phyloP scores from a whole-genome alignment of 2,888 invertebrate species.

The Dorcus parallelipipedus region DNA sequence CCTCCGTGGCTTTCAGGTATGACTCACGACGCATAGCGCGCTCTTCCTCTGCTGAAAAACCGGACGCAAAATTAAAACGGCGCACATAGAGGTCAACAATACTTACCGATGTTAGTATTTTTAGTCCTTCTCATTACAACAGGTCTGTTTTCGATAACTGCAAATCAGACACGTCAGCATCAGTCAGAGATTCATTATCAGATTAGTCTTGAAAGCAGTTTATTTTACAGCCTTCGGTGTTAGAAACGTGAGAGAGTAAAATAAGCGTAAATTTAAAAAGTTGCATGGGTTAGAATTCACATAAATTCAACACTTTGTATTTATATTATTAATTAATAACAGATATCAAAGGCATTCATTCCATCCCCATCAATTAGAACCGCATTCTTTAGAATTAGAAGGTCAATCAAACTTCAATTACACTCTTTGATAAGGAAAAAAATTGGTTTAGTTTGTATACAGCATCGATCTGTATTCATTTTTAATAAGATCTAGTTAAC shows the following conservation, averaged over 20 bases:
- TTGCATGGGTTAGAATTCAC: not conserved
- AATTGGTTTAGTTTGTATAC: no score
- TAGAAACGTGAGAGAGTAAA: not conserved
- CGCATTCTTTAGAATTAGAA: no score
- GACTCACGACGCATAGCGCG: constrained; percentile 85
- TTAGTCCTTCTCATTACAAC: constrained; percentile 47
- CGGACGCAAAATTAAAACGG: not conserved
- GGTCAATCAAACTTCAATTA: no score
- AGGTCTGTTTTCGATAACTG: constrained; percentile 35
- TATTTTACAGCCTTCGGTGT: not conserved
- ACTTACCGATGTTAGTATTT: constrained; percentile 49
- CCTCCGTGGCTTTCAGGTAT: constrained; percentile 91
- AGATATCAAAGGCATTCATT: no score
- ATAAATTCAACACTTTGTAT: no score
- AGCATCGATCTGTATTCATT: no score
- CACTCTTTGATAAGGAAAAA: no score
- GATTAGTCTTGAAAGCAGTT: no score
- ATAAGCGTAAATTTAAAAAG: not conserved
- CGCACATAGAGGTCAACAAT: constrained; percentile 6
- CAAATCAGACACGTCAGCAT: constrained; percentile 13
- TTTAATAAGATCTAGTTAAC: no score
- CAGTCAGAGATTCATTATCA: no score
- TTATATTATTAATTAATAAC: no score
- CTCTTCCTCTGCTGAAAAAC: constrained; percentile 72
- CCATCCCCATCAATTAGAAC: no score